Conservation (phyloP, 2,113 vertebrate genomes). For the Sceloporus tristichus region DNA sequence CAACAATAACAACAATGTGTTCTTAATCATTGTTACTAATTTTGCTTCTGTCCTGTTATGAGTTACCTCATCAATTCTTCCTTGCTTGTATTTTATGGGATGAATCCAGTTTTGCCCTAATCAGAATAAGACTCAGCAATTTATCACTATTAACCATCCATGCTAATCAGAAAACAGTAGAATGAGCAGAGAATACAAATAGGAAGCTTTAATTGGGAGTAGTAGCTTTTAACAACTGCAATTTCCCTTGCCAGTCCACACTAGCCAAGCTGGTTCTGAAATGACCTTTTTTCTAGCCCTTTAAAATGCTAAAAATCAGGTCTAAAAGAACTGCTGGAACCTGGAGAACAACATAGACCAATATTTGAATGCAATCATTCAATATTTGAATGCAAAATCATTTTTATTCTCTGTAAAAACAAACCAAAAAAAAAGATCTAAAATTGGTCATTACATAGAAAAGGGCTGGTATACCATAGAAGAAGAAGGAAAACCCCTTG, state of each 20-base stretch:
- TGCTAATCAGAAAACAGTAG: constrained; percentile 4
- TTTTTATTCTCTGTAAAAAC: background rate
- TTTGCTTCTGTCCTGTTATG: too few relatives aligned
- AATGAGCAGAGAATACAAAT: background rate
- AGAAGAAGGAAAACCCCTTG: background rate
- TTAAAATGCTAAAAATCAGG: background rate
- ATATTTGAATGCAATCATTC: background rate
- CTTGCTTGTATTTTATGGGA: too few relatives aligned
- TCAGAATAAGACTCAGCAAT: too few relatives aligned
- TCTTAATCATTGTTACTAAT: too few relatives aligned
- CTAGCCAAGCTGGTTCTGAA: background rate
- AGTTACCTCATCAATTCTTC: too few relatives aligned
- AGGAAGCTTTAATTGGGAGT: background rate
- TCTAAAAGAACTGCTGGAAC: background rate
- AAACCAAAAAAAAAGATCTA: background rate
- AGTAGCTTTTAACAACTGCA: background rate
- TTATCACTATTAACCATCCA: background rate
- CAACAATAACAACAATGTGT: too few relatives aligned
- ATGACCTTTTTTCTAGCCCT: background rate
- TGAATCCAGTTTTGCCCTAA: too few relatives aligned
- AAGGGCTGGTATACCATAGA: background rate
- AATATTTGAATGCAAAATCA: background rate
- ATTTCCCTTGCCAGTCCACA: background rate
- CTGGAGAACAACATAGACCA: background rate
- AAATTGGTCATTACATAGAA: background rate